These are phyloP conservation scores for Megalurothrips usitatus DNA, from an alignment of 2,888 invertebrate genomes.

Conservation along the genomic window DNA sequence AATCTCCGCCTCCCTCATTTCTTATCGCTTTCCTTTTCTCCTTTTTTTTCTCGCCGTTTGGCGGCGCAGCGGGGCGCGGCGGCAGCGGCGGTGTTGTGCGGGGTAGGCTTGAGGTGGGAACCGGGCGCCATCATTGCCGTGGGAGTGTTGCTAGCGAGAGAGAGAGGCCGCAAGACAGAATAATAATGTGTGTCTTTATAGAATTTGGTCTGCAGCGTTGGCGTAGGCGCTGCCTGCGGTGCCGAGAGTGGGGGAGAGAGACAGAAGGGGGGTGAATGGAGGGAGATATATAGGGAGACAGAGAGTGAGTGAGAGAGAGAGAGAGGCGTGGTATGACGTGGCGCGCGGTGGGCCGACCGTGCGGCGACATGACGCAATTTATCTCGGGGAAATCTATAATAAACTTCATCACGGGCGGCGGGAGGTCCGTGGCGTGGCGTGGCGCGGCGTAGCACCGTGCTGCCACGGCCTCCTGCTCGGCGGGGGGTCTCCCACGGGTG, in stretches of 20 bases:
- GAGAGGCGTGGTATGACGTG: no score
- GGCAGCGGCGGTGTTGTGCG: no score
- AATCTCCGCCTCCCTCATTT: no score
- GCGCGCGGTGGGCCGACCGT: not conserved
- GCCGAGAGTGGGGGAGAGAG: not conserved
- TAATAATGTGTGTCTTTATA: constrained; percentile 16
- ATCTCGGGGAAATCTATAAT: constrained; percentile 24
- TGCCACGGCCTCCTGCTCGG: not conserved
- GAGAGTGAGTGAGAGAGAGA: no score
- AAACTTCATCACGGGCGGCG: constrained; percentile 1
- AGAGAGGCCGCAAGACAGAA: not conserved
- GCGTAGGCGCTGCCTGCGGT: not conserved
- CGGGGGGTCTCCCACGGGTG: not conserved
- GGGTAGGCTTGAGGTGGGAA: no score
- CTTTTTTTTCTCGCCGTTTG: no score
- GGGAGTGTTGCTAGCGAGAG: no score
- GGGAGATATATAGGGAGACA: no score
- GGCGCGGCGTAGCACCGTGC: not conserved
- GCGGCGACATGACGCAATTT: not conserved
- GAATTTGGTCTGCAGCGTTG: not conserved
- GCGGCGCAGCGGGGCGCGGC: no score
- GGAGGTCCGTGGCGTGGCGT: not conserved
- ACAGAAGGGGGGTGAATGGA: no score
- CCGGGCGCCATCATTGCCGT: no score
- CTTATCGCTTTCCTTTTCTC: no score